Base-by-base conservation (phyloP, 2,113 vertebrate genomes). In the Dendrocopos noguchii region DNA sequence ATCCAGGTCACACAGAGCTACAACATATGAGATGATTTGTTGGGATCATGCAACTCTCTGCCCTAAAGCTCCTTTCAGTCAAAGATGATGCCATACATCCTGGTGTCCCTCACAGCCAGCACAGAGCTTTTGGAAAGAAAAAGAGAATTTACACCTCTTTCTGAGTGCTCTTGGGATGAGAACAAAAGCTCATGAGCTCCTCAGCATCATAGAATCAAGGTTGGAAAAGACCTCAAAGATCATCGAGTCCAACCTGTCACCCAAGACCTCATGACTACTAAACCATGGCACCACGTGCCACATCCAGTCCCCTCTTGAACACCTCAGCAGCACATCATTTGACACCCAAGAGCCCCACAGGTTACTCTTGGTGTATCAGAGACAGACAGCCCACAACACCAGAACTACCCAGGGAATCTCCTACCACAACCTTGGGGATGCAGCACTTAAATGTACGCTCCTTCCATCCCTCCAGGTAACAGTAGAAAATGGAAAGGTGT, bases 401-500 rank as follows among this genome's bases (percentile, higher is more conserved):
- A 72, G 50, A 24, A 46, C 52, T 21, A 68, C 63, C 71, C 44
- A 65, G 44, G 36, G 78, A 29, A 80, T 75, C 18, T 91, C 29
- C 79, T 34, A 12, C 33, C 68, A 27, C 56, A 56, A 5, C 42
- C 33, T 59, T 27, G 27, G 1, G 34, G 33, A n/a, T 3, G 6
- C 67, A 76, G 67, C 36, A 7, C 25, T 60, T 29, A 31, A 29
- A 53, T 3, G 1, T 0, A 1, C 44, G 86, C 47, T 87, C 12
- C 53, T 83, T 84, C 84, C 22, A 16, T 56, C n/a, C 84, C 72
- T 63, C 29, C 96, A 99, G 99, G 98, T 99, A 12, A 98, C 95
- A 44, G 96, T 99, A 76, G 81, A 98, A 77, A 92, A 97, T 3
- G 97, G 98, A 57, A 98, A 97, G 52, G 98, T 99, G 60, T 98